Conservation (phyloP, 2,888 invertebrate genomes). For the Ernsta delagoae region DNA sequence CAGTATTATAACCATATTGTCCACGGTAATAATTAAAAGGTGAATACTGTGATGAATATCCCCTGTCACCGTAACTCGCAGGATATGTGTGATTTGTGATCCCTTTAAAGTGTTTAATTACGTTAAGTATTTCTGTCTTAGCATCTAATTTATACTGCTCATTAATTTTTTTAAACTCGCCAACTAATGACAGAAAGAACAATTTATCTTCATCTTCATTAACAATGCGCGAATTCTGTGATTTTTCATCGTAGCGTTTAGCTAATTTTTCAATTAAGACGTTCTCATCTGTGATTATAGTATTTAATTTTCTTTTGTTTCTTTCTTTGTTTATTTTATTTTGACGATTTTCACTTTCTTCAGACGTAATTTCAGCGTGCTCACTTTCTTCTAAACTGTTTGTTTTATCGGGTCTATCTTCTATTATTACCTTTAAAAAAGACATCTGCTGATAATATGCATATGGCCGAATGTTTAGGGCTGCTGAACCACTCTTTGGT, state of each 20-base stretch:
- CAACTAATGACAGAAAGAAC: slow-evolving; percentile 43
- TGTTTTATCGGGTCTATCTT: slow-evolving; percentile 43
- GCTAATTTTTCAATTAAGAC: slow-evolving; percentile 45
- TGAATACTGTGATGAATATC: slow-evolving; percentile 41
- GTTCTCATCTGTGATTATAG: slow-evolving; percentile 44
- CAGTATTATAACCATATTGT: slow-evolving; percentile 26
- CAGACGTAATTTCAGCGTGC: slow-evolving; percentile 40
- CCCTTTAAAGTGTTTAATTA: slow-evolving; percentile 47
- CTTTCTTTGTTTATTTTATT: slow-evolving; percentile 31
- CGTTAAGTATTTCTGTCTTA: slow-evolving; percentile 47
- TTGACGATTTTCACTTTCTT: slow-evolving; percentile 38
- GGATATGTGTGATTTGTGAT: slow-evolving; percentile 41
- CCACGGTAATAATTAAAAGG: slow-evolving; percentile 35
- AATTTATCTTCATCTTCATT: slow-evolving; percentile 39
- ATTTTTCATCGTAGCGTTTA: slow-evolving; percentile 40
- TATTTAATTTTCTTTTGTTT: slow-evolving; percentile 42
- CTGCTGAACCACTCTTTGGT: slow-evolving; percentile 44
- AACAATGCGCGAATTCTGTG: slow-evolving; percentile 38
- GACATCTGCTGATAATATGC: slow-evolving; percentile 32
- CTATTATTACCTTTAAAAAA: slow-evolving; percentile 39
- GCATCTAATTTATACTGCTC: slow-evolving; percentile 47
- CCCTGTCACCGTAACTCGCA: slow-evolving; percentile 36
- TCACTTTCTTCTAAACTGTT: slow-evolving; percentile 43
- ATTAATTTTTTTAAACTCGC: slow-evolving; percentile 46
- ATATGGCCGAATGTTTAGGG: slow-evolving; percentile 38